Percentiles rank a stretch among this genome's conserved stretches.
phyloP scores from a whole-genome alignment of 2,888 invertebrate genomes.

The Ceriagrion tenellum region DNA sequence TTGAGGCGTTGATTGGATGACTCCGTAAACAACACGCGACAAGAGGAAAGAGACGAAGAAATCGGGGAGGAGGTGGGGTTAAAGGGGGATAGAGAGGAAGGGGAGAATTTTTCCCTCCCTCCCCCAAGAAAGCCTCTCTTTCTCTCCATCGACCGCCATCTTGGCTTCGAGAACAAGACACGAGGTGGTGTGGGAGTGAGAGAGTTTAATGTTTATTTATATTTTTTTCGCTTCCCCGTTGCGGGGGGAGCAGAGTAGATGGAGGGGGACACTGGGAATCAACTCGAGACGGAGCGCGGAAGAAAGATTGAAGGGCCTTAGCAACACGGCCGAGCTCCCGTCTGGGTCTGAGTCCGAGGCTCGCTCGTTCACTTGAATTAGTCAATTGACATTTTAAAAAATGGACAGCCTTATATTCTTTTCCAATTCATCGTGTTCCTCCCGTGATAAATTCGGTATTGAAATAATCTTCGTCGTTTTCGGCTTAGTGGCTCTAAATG shows the following conservation, averaged over 20 bases:
- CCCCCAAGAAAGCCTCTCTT: not conserved
- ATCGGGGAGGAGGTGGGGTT: not conserved
- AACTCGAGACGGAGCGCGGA: not conserved
- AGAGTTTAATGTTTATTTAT: not conserved
- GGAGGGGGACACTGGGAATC: not conserved
- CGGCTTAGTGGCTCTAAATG: no score
- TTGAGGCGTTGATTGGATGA: constrained; percentile 41
- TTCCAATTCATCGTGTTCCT: no score
- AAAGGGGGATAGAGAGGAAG: not conserved
- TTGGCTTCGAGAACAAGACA: not conserved
- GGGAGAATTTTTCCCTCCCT: not conserved
- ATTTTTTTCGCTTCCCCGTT: not conserved
- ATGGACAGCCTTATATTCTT: no score
- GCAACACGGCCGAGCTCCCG: not conserved
- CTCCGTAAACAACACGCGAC: not conserved
- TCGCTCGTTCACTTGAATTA: no score
- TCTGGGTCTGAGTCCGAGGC: no score
- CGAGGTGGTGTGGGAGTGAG: not conserved
- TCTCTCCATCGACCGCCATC: constrained; percentile 6
- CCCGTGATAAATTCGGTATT: no score
- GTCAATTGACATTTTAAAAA: no score
- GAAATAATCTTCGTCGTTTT: no score
- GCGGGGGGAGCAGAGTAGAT: no score
- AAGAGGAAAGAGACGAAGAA: not conserved
- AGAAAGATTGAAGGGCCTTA: not conserved